Evolutionary conservation across 1,140 invertebrate species (phyloP), one percentile per base, ranked within the genome.

Genomic region (Cyrtorhinus lividipennis): DNA sequence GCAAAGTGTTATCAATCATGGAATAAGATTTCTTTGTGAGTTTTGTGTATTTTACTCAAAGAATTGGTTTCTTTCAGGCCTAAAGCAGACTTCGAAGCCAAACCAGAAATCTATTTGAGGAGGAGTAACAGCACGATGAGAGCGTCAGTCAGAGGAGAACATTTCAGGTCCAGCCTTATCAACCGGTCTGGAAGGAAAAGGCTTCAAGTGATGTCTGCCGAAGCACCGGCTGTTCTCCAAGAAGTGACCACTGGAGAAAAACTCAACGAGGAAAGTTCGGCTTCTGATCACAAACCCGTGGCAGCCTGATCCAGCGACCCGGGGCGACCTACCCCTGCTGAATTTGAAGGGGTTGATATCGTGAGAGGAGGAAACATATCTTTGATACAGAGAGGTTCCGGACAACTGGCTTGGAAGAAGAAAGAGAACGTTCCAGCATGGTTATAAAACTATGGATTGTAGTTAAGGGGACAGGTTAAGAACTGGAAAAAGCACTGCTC

Each of bases 161-260:
- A 72, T 0, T 73, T 82, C 13, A 74, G 83, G 46, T 85, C 83
- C 10, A 84, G 80, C 64, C 80, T 85, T 68, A 77, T 86, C 63
- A 78, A 81, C 46, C 20, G 24, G 18, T 53, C 48, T 12, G 48
- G 48, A 8, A 12, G 48, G 5, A 12, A 20, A 53, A 53, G 48
- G 20, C 57, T 30, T n/a, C 24, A 24, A 59, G 26, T 26, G 13
- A n/a, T n/a, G n/a, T 26, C 57, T n/a, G 57, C 24, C 8, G 57
- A 59, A 15, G 26, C 18, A 3, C 25, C 38, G 18, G 38, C 38
- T 23, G 26, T 61, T 15, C 26, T 27, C 27, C 38, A 27, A 30
- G 38, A 27, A 30, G 38, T 61, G 12, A 61, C 59, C 12, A 38
- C 38, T 15, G 57, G n/a, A 15, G 18, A 27, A 27, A 61, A 61